Evolutionary conservation across 2,113 vertebrate genomes (phyloP).

Genomic region (Redunca redunca): DNA sequence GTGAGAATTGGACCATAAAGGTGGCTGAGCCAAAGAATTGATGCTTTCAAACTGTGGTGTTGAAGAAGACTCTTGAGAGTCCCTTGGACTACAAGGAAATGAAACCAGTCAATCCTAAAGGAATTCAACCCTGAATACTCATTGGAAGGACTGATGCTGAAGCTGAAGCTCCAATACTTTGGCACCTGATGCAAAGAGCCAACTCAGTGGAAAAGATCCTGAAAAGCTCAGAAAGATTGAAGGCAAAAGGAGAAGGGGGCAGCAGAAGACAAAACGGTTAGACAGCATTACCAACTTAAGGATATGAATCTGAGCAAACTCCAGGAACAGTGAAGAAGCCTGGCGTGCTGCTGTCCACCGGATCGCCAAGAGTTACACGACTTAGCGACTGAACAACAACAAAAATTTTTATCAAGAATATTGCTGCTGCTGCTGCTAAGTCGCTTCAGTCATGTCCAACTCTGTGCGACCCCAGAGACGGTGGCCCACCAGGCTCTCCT

Average conservation of each 20-base stretch:
- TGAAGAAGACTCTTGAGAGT: background rate
- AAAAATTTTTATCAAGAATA: background rate
- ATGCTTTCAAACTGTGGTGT: background rate
- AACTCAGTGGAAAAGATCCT: background rate
- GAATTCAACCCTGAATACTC: background rate
- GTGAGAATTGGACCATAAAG: background rate
- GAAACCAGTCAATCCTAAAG: background rate
- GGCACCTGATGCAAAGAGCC: background rate
- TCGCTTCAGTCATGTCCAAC: no score
- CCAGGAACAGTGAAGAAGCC: background rate
- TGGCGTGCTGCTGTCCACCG: background rate
- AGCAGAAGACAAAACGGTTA: background rate
- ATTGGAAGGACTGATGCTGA: background rate
- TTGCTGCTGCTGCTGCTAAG: background rate
- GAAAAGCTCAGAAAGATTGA: background rate
- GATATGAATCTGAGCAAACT: background rate
- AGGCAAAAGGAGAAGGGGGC: background rate
- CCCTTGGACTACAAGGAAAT: background rate
- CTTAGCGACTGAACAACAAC: background rate
- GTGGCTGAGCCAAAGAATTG: background rate
- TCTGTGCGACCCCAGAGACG: no score
- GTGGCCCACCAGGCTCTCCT: no score
- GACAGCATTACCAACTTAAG: background rate
- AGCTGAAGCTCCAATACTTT: background rate
- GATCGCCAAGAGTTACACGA: background rate